These are phyloP conservation scores for Glyphotaelius pellucidus DNA, from an alignment of 2,888 invertebrate species.

Conservation along the genomic window DNA sequence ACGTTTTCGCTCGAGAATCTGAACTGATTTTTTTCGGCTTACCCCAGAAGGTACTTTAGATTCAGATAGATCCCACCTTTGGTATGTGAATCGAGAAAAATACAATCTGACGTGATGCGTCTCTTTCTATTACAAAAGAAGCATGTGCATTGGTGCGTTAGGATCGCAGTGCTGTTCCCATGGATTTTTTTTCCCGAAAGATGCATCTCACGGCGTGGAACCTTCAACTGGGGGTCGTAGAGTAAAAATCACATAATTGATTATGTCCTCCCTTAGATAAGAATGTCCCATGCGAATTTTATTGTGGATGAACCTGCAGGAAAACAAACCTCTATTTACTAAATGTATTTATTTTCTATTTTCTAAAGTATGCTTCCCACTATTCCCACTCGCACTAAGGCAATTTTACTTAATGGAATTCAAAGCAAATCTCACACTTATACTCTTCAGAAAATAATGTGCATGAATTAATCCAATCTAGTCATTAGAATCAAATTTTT, in stretches of 20 bases:
- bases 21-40: neutral
- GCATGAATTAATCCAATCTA: too few relatives aligned
- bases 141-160: slow-evolving; percentile 55
- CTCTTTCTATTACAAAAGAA: slow-evolving; percentile 24
- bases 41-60: neutral
- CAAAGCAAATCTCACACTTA: too few relatives aligned
- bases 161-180: slow-evolving; percentile 56
- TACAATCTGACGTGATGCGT: slow-evolving; percentile 46
- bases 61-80: neutral
- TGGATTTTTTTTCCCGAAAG: slow-evolving; percentile 48
- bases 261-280: too few relatives aligned
- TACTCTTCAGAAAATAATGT: too few relatives aligned
- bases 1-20: neutral
- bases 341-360: too few relatives aligned
- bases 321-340: too few relatives aligned
- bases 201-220: slow-evolving; percentile 34
- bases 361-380: too few relatives aligned
- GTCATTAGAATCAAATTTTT: too few relatives aligned
- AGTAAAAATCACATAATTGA: neutral
- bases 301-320: too few relatives aligned
- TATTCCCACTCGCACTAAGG: too few relatives aligned
- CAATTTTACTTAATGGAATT: too few relatives aligned
- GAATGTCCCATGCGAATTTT: too few relatives aligned
- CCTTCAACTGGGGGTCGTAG: slow-evolving; percentile 29
- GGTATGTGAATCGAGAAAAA: slow-evolving; percentile 34